Evolutionary conservation across 2,113 vertebrate genomes (phyloP), one percentile per base, ranked within the genome.

Genomic region (Gallinago media): DNA sequence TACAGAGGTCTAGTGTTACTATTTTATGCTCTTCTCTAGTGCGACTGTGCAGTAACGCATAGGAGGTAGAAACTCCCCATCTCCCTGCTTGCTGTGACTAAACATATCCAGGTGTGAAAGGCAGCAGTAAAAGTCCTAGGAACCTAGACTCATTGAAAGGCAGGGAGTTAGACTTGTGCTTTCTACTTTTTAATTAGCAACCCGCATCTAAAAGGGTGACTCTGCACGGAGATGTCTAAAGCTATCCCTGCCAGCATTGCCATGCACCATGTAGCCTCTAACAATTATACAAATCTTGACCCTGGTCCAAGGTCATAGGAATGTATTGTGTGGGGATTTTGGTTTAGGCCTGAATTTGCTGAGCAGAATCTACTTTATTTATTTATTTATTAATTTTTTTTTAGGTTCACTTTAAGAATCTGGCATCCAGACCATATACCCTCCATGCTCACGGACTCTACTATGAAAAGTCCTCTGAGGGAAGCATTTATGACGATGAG

Each of bases 331-430:
- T 31, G 42, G 8, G 12, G 8, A 46, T 19, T 77, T 58, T 11
- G 6, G 2, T 73, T 86, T 47, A 72, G 32, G 31, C 27, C 38
- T 70, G 14, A n/a, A 34, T 83, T 65, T 75, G 26, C 49, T 85
- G 44, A 95, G 86, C 22, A 50, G 9, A 42, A 40, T 88, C 29
- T 52, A 0, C 49, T 44, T 46, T 8, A 31, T 18, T 40, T 13
- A 74, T 73, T 49, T 70, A 8, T 14, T 54, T 61, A 8, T 27
- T 58, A 84, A 22, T 46, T 86, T 55, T 89, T 8, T 71, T 89
- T 9, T 71, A 99, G 99, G 98, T 99, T 93, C 98, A 98, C 83
- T 99, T 99, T 97, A 99, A 97, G 97, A 99, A 99, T 97, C 96
- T 98, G 31, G 99, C 99, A 58, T 99, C 98, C 32, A 98, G 98